phyloP scores from a whole-genome alignment of 2,888 invertebrate genomes.

The Bursaphelenchus okinawaensis region DNA sequence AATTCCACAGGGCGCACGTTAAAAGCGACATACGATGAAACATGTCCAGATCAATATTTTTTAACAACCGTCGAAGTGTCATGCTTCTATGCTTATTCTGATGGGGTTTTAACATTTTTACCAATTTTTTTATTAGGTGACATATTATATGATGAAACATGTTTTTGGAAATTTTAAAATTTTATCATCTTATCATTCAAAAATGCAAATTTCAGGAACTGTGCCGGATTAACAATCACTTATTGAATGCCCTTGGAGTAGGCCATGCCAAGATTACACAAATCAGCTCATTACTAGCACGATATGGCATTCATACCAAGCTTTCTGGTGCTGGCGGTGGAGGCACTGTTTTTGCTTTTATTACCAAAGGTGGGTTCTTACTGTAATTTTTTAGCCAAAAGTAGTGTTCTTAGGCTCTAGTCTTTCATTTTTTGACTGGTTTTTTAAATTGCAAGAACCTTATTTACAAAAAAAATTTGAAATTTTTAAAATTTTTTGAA shows the following conservation, averaged over 20 bases:
- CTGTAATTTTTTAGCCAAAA: too few species aligned
- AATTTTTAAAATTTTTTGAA: background rate
- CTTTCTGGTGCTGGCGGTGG: slow-evolving; percentile 97
- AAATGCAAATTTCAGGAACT: slow-evolving; percentile 64
- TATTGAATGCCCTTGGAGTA: slow-evolving; percentile 74
- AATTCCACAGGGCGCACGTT: too few species aligned
- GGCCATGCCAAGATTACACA: slow-evolving; percentile 74
- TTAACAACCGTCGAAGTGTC: background rate
- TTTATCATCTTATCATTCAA: background rate
- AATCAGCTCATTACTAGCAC: slow-evolving; percentile 59
- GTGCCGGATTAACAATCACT: slow-evolving; percentile 78
- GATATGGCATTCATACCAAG: slow-evolving; percentile 70
- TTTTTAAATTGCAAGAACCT: background rate
- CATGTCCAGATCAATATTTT: too few species aligned
- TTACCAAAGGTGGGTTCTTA: slow-evolving; percentile 59
- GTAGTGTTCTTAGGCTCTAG: too few species aligned
- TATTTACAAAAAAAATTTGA: background rate
- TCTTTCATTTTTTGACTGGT: too few species aligned
- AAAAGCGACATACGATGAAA: too few species aligned
- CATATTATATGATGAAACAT: background rate
- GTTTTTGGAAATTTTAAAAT: slow-evolving; percentile 34
- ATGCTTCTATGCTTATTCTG: too few species aligned
- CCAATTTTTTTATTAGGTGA: background rate
- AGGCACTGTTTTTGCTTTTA: slow-evolving; percentile 72
- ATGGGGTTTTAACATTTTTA: too few species aligned